A percentile compares a stretch with the other conserved stretches of the same genome.
Conservation (phyloP, 2,888 invertebrate genomes). For the Mesorhabditis belari region DNA sequence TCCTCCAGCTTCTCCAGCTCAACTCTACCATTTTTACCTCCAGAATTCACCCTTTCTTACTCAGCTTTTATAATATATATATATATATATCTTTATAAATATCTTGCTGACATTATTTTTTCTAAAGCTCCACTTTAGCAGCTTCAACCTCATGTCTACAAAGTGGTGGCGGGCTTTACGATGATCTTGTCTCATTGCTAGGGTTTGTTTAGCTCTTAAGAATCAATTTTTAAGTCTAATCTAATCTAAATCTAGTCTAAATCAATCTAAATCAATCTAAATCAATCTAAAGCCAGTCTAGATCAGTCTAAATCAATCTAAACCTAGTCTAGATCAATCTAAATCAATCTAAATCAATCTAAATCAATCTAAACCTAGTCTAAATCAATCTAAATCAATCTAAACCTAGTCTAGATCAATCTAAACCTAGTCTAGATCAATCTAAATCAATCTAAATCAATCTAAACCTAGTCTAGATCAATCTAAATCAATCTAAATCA, state of each 20-base stretch:
- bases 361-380: background rate
- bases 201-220: conserved; percentile 18
- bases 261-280: background rate
- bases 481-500: background rate
- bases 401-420: too few species aligned
- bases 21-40: too few species aligned
- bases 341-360: background rate
- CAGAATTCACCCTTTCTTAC: too few species aligned
- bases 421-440: too few species aligned
- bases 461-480: too few species aligned
- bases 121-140: conserved; percentile 1
- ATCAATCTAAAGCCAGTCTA: too few species aligned
- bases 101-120: too few species aligned
- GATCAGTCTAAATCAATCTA: background rate
- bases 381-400: too few species aligned
- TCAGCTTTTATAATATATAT: too few species aligned
- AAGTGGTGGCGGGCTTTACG: conserved; percentile 14
- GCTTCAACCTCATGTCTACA: conserved; percentile 9
- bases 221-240: background rate
- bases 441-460: too few species aligned
- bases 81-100: too few species aligned
- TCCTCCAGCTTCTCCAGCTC: too few species aligned
- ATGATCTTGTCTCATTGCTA: conserved; percentile 28
- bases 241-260: background rate
- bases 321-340: background rate